Percentiles rank a stretch among this genome's conserved stretches.
Conservation (phyloP, 2,888 invertebrate genomes). For the Amblyjoppa fuscipennis region DNA sequence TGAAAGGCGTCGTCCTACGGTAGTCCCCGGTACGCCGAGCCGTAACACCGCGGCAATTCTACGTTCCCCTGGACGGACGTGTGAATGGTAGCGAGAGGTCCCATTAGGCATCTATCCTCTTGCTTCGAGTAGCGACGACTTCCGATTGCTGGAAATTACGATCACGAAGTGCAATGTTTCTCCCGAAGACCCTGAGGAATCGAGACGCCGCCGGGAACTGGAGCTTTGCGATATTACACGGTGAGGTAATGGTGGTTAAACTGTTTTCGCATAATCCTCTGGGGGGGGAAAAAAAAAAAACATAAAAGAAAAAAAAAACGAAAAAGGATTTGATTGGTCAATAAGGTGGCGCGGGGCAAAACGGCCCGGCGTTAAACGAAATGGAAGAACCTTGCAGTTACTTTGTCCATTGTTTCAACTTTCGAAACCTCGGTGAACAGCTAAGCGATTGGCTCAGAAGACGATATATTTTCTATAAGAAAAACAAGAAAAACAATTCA, state of each 20-base stretch:
- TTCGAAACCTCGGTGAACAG: too few species aligned
- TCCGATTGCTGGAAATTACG: constrained; percentile 79
- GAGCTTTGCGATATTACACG: neutral
- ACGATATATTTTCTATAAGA: too few species aligned
- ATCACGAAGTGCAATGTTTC: constrained; percentile 45
- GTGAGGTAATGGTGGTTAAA: neutral
- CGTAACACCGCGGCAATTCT: constrained; percentile 1
- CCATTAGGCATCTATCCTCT: constrained; percentile 23
- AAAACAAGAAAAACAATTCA: too few species aligned
- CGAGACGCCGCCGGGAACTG: neutral
- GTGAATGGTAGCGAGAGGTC: constrained; percentile 27
- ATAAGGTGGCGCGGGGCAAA: neutral
- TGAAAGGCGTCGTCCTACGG: constrained; percentile 42
- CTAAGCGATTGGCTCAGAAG: too few species aligned
- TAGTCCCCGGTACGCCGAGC: neutral
- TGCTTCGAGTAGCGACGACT: constrained; percentile 71
- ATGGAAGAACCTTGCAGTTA: too few species aligned
- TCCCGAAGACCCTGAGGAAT: constrained; percentile 1
- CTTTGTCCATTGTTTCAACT: too few species aligned
- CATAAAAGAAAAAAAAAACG: too few species aligned
- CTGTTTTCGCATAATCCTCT: neutral
- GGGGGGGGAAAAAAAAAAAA: neutral
- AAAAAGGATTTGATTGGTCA: neutral
- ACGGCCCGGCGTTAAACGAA: too few species aligned
- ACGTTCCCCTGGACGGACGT: constrained; percentile 10